phyloP scores from a whole-genome alignment of 1,140 invertebrate genomes.

The Nasonia vitripennis region DNA sequence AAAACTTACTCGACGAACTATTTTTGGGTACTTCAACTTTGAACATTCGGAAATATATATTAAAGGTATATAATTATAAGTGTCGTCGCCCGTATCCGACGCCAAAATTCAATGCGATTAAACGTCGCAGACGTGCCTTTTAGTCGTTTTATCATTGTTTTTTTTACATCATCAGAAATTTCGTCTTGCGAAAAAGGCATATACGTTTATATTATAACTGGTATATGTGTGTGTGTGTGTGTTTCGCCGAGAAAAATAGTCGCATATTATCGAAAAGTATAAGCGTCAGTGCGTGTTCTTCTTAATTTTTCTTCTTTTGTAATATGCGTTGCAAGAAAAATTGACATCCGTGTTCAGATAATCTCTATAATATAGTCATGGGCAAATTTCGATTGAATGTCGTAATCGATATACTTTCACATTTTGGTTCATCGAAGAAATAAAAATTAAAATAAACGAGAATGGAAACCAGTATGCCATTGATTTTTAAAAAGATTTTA shows the following conservation, averaged over 20 bases:
- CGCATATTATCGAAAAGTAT: neutral
- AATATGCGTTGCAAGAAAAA: slow-evolving; percentile 54
- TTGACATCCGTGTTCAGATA: slow-evolving; percentile 54
- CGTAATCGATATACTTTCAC: neutral
- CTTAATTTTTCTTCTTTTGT: neutral
- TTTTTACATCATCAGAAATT: neutral
- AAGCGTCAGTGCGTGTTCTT: neutral
- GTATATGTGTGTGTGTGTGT: neutral
- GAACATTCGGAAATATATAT: neutral
- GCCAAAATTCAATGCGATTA: neutral
- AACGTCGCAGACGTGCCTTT: neutral
- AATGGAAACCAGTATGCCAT: neutral
- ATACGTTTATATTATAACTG: neutral
- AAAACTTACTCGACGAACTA: neutral
- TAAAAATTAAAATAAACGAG: neutral
- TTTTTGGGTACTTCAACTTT: neutral
- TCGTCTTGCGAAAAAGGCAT: neutral
- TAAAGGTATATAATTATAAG: neutral
- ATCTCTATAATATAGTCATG: slow-evolving; percentile 10
- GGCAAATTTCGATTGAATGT: slow-evolving; percentile 7
- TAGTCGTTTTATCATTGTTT: neutral
- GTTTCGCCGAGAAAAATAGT: neutral
- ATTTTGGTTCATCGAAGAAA: neutral
- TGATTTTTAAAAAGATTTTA: slow-evolving; percentile 19
- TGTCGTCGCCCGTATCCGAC: neutral